Base-by-base conservation (phyloP, 1,140 invertebrate species). In the Trigoniulus corallinus region DNA sequence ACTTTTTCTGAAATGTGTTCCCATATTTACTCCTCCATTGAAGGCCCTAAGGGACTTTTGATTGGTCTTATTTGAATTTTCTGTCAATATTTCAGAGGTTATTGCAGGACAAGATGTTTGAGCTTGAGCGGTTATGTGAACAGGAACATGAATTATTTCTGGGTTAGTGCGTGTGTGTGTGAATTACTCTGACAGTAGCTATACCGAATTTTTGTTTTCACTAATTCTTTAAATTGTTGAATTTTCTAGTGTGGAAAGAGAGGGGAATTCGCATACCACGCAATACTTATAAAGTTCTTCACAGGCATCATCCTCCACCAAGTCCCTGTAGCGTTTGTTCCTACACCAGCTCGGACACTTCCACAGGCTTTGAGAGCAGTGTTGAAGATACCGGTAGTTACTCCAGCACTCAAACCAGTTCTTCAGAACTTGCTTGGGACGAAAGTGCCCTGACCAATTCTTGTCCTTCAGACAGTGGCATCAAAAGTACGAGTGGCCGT, bases 51-150 rank as follows among this genome's bases (percentile, higher is more conserved):
- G n/a, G n/a, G n/a, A n/a, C n/a, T n/a, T n/a, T n/a, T n/a, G n/a
- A n/a, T n/a, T n/a, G n/a, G n/a, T n/a, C n/a, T n/a, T n/a, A n/a
- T n/a, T n/a, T n/a, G n/a, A n/a, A n/a, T n/a, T n/a, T n/a, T n/a
- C n/a, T n/a, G n/a, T n/a, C n/a, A 34, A 34, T 34, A 34, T 34
- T 34, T 51, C 50, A 65, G 64, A 77, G 81, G 55, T 72, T 84
- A 24, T 67, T 93, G 4, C 84, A 89, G 64, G 76, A 78, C n/a
- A 88, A 89, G 64, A 78, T 88, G 68, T 74, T 76, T 43, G 87
- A 93, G 69, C 64, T 92, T 27, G 85, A 91, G 60, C 73, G 82
- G 48, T 68, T 93, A 2, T 84, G 81, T 59, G 70, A 87, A 24
- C 73, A 83, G 37, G 88, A 93, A 66, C 75, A 81, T 50, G 82